These are phyloP conservation scores for Cheirogaleus medius DNA, from an alignment of 2,113 vertebrate species.

Conservation along the genomic window DNA sequence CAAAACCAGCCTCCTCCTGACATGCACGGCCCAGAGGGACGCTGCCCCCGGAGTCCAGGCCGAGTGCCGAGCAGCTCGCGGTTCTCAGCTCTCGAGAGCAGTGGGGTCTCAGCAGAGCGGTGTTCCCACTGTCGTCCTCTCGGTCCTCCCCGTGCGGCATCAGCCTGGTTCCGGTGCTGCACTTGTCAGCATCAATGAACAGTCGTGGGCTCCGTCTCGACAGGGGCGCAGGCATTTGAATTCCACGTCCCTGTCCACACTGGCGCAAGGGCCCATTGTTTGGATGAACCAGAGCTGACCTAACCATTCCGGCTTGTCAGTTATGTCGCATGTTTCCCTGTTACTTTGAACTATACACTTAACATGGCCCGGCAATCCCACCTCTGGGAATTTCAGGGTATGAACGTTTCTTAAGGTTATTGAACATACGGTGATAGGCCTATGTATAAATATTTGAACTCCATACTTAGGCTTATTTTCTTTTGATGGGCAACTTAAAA, in stretches of 20 bases:
- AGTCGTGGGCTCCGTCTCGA: fast-evolving
- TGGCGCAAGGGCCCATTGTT: fast-evolving
- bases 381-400: neutral
- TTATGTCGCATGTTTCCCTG: fast-evolving
- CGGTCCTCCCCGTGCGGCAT: fast-evolving
- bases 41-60: neutral
- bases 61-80: fast-evolving
- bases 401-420: neutral
- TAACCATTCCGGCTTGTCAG: fast-evolving
- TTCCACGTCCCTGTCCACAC: fast-evolving
- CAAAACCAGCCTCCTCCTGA: fast-evolving
- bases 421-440: neutral
- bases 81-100: too few relatives aligned
- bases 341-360: fast-evolving
- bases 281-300: neutral
- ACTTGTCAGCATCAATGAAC: fast-evolving
- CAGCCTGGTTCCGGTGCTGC: fast-evolving
- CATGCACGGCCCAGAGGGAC: fast-evolving
- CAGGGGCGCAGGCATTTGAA: fast-evolving
- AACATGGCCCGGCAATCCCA: fast-evolving
- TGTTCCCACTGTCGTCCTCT: fast-evolving
- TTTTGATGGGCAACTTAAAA: neutral
- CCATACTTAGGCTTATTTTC: neutral
- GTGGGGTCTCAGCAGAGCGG: fast-evolving
- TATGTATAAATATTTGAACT: neutral